These are phyloP conservation scores for Gerosis bhagava DNA, from an alignment of 2,888 invertebrate genomes.

Conservation along the genomic window DNA sequence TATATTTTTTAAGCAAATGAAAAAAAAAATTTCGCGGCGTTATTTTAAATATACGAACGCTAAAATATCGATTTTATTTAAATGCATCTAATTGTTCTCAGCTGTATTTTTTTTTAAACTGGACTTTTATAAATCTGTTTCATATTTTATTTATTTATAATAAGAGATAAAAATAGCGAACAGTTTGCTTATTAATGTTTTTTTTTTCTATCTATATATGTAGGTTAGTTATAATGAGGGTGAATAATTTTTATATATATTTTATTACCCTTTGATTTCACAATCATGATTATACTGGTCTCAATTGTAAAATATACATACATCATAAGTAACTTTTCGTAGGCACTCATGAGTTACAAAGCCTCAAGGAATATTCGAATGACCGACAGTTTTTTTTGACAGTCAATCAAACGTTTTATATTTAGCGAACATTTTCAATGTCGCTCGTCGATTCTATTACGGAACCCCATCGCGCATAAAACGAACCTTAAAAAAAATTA, in stretches of 20 bases:
- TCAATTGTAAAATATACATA: slow-evolving; percentile 69
- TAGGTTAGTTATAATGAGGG: slow-evolving; percentile 35
- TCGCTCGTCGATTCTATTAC: slow-evolving; percentile 40
- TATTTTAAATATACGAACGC: slow-evolving; percentile 38
- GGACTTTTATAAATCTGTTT: slow-evolving; percentile 40
- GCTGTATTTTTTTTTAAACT: slow-evolving; percentile 22
- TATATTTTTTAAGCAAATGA: slow-evolving; percentile 60
- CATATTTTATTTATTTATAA: slow-evolving; percentile 47
- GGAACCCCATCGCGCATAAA: slow-evolving; percentile 46
- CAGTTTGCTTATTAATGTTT: slow-evolving; percentile 48
- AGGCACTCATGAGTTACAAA: slow-evolving; percentile 75
- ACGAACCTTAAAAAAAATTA: no score
- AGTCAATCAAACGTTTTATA: slow-evolving; percentile 62
- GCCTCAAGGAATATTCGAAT: slow-evolving; percentile 55
- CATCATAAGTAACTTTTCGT: slow-evolving; percentile 77
- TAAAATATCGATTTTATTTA: slow-evolving; percentile 50
- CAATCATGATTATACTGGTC: slow-evolving; percentile 76
- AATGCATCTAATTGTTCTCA: slow-evolving; percentile 32
- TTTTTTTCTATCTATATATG: slow-evolving; percentile 35
- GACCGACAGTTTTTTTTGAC: slow-evolving; percentile 46
- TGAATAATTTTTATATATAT: slow-evolving; percentile 31
- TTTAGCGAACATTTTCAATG: slow-evolving; percentile 51
- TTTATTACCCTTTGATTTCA: slow-evolving; percentile 72
- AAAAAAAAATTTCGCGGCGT: slow-evolving; percentile 48
- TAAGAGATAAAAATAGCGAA: slow-evolving; percentile 71